Conservation (phyloP, 2,888 invertebrate species). For the Drosophila fungiperda region DNA sequence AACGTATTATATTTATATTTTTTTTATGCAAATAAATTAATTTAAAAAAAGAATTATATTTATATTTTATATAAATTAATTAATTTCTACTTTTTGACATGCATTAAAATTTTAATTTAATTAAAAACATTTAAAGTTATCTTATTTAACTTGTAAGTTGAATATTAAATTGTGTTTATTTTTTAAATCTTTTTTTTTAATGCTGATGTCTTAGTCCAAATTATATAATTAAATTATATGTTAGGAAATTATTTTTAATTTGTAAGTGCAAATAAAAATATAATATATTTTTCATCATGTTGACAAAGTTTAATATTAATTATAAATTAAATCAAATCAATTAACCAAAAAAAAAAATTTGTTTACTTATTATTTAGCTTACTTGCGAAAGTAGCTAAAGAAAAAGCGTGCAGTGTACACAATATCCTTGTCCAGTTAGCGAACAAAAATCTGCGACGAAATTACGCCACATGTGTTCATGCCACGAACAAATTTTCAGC, state of each 20-base stretch:
- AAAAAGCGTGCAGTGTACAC: constrained; percentile 54
- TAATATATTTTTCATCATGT: not conserved
- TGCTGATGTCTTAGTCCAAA: not conserved
- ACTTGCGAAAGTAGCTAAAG: not conserved
- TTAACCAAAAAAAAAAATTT: not conserved
- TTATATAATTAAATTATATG: not conserved
- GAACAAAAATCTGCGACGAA: constrained; percentile 82
- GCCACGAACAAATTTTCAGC: constrained; percentile 82
- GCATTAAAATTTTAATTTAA: not conserved
- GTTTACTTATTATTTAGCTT: not conserved
- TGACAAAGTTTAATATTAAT: not conserved
- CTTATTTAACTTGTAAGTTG: not conserved
- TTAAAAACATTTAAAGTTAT: not conserved
- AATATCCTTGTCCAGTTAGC: constrained; percentile 80
- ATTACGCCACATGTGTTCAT: constrained; percentile 83
- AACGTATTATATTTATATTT: not conserved
- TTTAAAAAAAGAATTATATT: not conserved
- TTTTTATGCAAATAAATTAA: not conserved
- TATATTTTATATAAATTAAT: not conserved
- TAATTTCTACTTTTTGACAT: not conserved
- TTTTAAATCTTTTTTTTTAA: not conserved
- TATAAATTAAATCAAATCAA: not conserved
- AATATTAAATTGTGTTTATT: not conserved
- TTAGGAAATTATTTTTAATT: no score
- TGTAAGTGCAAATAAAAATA: not conserved